A percentile compares a stretch with the other conserved stretches of the same genome.
phyloP scores from a whole-genome alignment of 2,113 vertebrate genomes.

The Cavia porcellus region DNA sequence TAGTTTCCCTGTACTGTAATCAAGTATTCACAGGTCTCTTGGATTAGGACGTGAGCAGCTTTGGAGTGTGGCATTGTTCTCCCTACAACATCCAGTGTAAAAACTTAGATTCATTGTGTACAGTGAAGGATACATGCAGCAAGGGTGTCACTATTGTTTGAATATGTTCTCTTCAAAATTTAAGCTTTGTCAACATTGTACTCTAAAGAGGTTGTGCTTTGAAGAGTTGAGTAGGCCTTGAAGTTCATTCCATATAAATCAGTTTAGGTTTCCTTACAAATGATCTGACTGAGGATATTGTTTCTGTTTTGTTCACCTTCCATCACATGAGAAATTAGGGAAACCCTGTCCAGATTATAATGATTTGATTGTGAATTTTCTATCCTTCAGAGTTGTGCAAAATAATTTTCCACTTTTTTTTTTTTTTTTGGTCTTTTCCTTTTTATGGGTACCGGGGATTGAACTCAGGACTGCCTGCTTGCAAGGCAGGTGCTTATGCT shows the following conservation, averaged over 20 bases:
- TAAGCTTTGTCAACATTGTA: too few relatives aligned
- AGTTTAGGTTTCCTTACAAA: not conserved
- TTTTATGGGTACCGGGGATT: too few relatives aligned
- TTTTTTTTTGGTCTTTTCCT: too few relatives aligned
- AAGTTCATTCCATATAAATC: not conserved
- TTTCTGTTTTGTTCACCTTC: not conserved
- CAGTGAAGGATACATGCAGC: not conserved
- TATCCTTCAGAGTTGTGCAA: not conserved
- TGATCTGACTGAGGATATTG: not conserved
- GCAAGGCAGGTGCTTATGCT: too few relatives aligned
- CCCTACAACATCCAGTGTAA: not conserved
- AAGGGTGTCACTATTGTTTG: not conserved
- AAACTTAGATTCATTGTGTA: not conserved
- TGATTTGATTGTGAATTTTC: not conserved
- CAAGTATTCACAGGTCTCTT: not conserved
- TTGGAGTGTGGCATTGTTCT: not conserved
- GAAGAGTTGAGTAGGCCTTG: not conserved
- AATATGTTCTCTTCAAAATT: not conserved
- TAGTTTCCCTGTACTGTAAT: not conserved
- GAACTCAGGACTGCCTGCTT: too few relatives aligned
- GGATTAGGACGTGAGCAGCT: not conserved
- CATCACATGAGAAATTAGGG: not conserved
- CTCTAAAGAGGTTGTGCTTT: not conserved
- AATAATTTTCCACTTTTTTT: too few relatives aligned
- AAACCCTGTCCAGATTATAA: not conserved